These are phyloP conservation scores for Drosophila dunni DNA, from an alignment of 1,140 invertebrate genomes.

Conservation along the genomic window DNA sequence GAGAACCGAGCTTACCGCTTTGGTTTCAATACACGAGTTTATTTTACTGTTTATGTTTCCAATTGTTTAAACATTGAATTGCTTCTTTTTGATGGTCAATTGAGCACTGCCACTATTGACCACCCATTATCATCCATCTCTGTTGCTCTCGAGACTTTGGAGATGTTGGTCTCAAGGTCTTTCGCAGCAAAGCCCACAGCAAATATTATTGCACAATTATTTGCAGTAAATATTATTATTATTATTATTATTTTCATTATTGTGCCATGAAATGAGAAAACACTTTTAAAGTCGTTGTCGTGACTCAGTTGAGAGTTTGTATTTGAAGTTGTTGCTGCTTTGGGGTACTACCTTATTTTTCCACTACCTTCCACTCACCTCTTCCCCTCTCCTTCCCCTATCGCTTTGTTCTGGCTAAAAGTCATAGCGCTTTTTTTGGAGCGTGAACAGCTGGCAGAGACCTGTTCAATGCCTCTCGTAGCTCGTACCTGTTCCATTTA, in stretches of 20 bases:
- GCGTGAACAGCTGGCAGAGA: slow-evolving; percentile 73
- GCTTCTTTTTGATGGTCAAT: slow-evolving; percentile 46
- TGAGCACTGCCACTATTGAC: slow-evolving; percentile 57
- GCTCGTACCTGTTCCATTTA: slow-evolving; percentile 76
- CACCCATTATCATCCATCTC: slow-evolving; percentile 9
- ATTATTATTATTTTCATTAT: slow-evolving; percentile 13
- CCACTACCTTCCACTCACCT: neutral
- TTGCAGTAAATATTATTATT: slow-evolving; percentile 60
- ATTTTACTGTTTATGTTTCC: no score
- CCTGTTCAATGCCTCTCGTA: slow-evolving; percentile 3
- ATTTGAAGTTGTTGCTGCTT: slow-evolving; percentile 11
- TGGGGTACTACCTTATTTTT: neutral
- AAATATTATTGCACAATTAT: slow-evolving; percentile 69
- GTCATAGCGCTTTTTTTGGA: slow-evolving; percentile 73
- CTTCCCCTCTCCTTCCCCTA: slow-evolving; percentile 3
- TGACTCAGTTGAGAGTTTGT: slow-evolving; percentile 36
- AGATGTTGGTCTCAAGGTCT: slow-evolving; percentile 31
- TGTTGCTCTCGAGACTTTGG: slow-evolving; percentile 6
- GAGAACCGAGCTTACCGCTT: no score
- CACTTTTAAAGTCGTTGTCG: slow-evolving; percentile 20
- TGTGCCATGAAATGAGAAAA: slow-evolving; percentile 55
- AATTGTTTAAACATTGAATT: slow-evolving; percentile 25
- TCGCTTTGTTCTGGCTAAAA: slow-evolving; percentile 60
- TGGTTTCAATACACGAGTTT: no score
- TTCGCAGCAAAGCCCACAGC: slow-evolving; percentile 4